phyloP scores from a whole-genome alignment of 2,888 invertebrate species.

The Laothoe populi region DNA sequence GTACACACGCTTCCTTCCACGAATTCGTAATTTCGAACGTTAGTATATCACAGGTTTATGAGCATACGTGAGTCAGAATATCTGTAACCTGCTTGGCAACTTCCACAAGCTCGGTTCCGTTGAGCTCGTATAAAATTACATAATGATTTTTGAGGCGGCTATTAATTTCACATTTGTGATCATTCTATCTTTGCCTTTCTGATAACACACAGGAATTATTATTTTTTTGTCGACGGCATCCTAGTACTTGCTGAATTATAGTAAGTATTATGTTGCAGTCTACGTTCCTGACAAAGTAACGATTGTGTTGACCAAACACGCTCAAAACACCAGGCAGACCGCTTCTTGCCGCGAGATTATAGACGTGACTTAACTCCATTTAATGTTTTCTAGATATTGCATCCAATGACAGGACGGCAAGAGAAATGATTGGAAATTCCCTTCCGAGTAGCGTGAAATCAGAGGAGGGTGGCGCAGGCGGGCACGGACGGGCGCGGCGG shows the following conservation, averaged over 20 bases:
- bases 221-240: no score
- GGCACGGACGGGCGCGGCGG: conserved; percentile 49
- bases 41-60: conserved; percentile 45
- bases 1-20: conserved; percentile 41
- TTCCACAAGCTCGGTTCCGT: conserved; percentile 29
- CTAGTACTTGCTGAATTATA: conserved; percentile 10
- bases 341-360: conserved; percentile 40
- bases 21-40: conserved; percentile 45
- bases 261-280: conserved; percentile 15
- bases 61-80: conserved; percentile 46
- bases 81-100: conserved; percentile 33
- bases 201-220: no score
- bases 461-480: conserved; percentile 53
- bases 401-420: conserved; percentile 66
- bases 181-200: background rate
- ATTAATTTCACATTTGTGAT: conserved; percentile 17
- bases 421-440: conserved; percentile 75
- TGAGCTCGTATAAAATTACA: conserved; percentile 17
- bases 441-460: conserved; percentile 76
- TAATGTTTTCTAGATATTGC: conserved; percentile 58
- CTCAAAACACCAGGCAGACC: conserved; percentile 37
- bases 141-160: conserved; percentile 21
- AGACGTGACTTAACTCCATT: conserved; percentile 42
- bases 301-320: conserved; percentile 12
- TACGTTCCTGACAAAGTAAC: conserved; percentile 23